Base-by-base conservation (phyloP, 2,888 invertebrate genomes). In the Leuctra nigra region DNA sequence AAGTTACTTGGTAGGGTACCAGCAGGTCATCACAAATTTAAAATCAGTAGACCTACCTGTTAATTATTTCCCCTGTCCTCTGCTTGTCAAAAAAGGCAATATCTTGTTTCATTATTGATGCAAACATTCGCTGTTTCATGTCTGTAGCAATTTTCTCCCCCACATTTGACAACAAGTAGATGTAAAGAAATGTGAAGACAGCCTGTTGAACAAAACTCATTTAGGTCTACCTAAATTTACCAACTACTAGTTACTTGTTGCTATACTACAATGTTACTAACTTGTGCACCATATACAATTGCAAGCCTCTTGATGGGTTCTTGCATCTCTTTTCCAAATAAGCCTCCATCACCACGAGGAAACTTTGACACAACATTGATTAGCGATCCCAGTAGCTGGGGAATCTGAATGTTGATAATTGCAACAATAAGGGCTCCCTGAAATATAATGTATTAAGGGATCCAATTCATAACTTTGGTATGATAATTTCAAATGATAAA, bases 341-440 rank as follows among this genome's bases (percentile, higher is more conserved):
- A 72, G 29, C 74, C 73, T 60, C 72, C 75, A 18, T 69, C 72
- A 44, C 75, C 75, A 39, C 63, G 61, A 14, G 75, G 74, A 65
- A 79, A 78, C 61, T 77, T 76, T 0, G 86, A 79, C 41, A 90
- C 72, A 1, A 85, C 82, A 74, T 95, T 93, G 16, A 94, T 86
- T 25, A 94, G 76, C 46, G 82, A 82, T 20, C 94, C 94, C 58
- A 95, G 77, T 66, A 88, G 74, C 57, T 87, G 82, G 1, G 95
- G 95, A 65, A 95, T 90, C 75, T 91, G 84, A 56, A 95, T 89
- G 69, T 95, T 96, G 58, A 94, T 77, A 62, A 89, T 75, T 13
- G 95, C 94, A 23, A 93, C 93, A 54, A 85, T 79, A 56, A 95
- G 72, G 2, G 95, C 93, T 59, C 91, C 90, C 93, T 94, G 74